Percentiles rank a stretch among this genome's conserved stretches.
Conservation (phyloP, 92 coral and sea anemone genomes). For the Zoanthus sociatus region DNA sequence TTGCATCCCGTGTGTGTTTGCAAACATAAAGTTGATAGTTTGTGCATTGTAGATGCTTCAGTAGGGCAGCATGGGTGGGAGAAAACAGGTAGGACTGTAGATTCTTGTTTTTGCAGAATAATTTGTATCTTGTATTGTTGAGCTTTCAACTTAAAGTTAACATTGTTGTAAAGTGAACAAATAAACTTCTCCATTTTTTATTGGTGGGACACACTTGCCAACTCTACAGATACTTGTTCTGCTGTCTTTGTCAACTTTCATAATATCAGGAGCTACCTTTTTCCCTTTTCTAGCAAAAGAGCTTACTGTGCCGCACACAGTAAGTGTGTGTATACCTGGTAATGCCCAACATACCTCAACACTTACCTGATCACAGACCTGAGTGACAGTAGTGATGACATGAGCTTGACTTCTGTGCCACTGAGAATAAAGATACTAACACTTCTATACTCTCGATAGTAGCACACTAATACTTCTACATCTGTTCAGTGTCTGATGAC, state of each 20-base stretch:
- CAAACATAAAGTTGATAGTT: conserved; percentile 68
- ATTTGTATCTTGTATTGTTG: conserved; percentile 57
- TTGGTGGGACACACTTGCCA: conserved; percentile 59
- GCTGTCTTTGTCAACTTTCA: conserved; percentile 37
- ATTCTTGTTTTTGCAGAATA: conserved; percentile 61
- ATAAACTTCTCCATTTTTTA: conserved; percentile 49
- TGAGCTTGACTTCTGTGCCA: conserved; percentile 67
- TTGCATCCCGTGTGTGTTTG: conserved; percentile 56
- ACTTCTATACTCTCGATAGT: conserved; percentile 50
- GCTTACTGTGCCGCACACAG: conserved; percentile 66
- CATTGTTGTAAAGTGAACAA: conserved; percentile 65
- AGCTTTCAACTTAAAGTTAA: conserved; percentile 27
- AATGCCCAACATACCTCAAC: conserved; percentile 49
- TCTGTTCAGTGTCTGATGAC: conserved; percentile 69
- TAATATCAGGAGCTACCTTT: conserved; percentile 63
- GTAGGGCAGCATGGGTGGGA: conserved; percentile 63
- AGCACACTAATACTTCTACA: conserved; percentile 55
- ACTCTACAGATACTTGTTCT: conserved; percentile 43
- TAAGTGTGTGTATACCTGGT: conserved; percentile 69
- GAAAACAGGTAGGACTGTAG: conserved; percentile 73
- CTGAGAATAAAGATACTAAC: conserved; percentile 59
- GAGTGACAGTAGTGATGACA: conserved; percentile 32
- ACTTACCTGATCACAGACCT: conserved; percentile 64
- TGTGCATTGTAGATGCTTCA: conserved; percentile 62
- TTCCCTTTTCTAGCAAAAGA: conserved; percentile 69